Percentiles rank a stretch among this genome's conserved stretches.
Conservation (phyloP, 2,113 vertebrate genomes). For the Merops nubicus region DNA sequence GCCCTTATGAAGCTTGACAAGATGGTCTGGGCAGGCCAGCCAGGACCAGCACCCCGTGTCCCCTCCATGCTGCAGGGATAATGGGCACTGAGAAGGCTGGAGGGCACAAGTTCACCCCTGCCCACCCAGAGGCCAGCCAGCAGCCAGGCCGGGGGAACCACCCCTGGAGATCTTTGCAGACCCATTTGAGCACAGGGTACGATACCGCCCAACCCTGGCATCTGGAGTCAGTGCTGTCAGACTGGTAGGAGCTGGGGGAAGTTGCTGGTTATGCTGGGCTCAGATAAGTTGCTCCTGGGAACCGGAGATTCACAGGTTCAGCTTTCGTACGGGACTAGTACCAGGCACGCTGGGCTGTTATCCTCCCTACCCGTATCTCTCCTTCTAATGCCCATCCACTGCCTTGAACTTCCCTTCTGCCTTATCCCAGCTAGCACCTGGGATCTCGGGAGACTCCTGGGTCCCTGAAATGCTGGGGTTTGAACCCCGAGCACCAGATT, state of each 20-base stretch:
- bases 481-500: no score
- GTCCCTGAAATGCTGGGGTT: no score
- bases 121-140: not conserved
- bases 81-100: not conserved
- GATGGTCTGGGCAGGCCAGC: not conserved
- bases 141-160: not conserved
- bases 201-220: accelerated
- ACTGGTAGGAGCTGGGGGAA: not conserved
- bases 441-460: not conserved
- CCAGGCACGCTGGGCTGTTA: not conserved
- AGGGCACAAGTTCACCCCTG: not conserved
- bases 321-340: not conserved
- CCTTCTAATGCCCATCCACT: not conserved
- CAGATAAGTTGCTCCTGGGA: not conserved
- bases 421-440: not conserved
- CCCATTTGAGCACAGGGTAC: not conserved
- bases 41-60: accelerated
- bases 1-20: not conserved
- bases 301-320: not conserved
- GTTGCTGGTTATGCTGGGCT: not conserved
- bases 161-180: not conserved
- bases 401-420: not conserved
- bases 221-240: accelerated
- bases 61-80: not conserved
- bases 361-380: not conserved